These are phyloP conservation scores for Odontomachus brunneus DNA, from an alignment of 1,140 invertebrate species.

Conservation along the genomic window DNA sequence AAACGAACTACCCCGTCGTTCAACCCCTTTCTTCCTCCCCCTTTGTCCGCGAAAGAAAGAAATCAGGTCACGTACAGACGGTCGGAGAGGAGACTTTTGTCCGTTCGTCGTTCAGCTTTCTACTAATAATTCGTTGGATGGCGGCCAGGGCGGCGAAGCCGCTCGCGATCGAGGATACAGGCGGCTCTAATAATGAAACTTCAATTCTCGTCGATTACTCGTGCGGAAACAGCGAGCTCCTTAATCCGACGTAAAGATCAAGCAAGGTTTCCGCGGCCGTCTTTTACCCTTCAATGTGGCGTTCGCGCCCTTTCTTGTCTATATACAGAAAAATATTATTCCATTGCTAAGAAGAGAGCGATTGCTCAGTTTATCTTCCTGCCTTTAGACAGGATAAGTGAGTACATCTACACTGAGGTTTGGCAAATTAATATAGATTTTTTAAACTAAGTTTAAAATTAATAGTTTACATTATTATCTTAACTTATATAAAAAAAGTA, in stretches of 20 bases:
- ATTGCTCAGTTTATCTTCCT: no score
- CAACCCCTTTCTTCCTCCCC: not conserved
- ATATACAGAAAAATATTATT: no score
- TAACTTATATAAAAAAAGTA: no score
- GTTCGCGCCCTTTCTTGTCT: no score
- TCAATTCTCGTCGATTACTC: constrained; percentile 14
- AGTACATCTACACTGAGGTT: no score
- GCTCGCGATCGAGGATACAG: constrained; percentile 14
- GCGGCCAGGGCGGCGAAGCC: not conserved
- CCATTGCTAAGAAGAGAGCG: no score
- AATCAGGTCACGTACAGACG: constrained; percentile 26
- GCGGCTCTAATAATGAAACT: constrained; percentile 10
- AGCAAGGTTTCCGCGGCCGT: no score
- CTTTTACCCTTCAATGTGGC: no score
- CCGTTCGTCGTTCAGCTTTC: not conserved
- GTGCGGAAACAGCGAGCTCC: not conserved
- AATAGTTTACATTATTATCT: no score
- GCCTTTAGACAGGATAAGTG: no score
- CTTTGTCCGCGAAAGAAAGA: constrained; percentile 10
- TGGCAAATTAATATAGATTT: no score
- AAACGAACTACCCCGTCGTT: not conserved
- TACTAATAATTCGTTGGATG: constrained; percentile 29
- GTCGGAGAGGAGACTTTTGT: constrained; percentile 1
- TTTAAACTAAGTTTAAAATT: no score
- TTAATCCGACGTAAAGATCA: constrained; percentile 25